phyloP scores from a whole-genome alignment of 2,888 invertebrate species.

The Nematopogon swammerdamellus region DNA sequence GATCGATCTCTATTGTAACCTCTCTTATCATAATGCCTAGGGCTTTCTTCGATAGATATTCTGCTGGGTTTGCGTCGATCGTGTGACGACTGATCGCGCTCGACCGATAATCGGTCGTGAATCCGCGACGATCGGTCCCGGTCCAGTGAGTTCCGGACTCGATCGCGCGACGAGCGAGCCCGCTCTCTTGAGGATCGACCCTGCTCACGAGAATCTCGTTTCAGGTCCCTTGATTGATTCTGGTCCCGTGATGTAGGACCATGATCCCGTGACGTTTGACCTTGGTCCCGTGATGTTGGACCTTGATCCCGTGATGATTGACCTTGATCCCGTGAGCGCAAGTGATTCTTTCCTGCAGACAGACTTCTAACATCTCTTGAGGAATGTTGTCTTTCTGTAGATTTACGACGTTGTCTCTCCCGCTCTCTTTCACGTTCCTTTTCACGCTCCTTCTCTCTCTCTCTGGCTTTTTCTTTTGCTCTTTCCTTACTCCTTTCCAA shows the following conservation, averaged over 20 bases:
- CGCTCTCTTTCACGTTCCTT: slow-evolving; percentile 20
- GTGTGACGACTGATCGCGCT: slow-evolving; percentile 20
- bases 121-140: too few species aligned
- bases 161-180: slow-evolving; percentile 20
- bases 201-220: too few species aligned
- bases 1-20: slow-evolving; percentile 24
- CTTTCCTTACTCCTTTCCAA: slow-evolving; percentile 26
- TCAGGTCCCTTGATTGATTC: slow-evolving; percentile 21
- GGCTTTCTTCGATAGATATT: slow-evolving; percentile 28
- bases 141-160: slow-evolving; percentile 11
- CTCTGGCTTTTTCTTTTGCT: slow-evolving; percentile 28
- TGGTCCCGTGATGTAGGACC: slow-evolving; percentile 33
- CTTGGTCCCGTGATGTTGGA: slow-evolving; percentile 19
- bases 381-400: not conserved
- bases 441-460: slow-evolving; percentile 15
- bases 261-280: slow-evolving; percentile 21
- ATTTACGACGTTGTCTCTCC: slow-evolving; percentile 15
- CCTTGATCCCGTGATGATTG: too few species aligned
- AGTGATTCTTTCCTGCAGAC: not conserved
- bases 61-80: slow-evolving; percentile 30
- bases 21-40: slow-evolving; percentile 23
- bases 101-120: slow-evolving; percentile 11
- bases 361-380: not conserved
- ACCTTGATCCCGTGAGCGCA: not conserved
- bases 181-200: slow-evolving; percentile 11